phyloP scores from a whole-genome alignment of 1,140 invertebrate species.

The Penaeus vannamei region DNA sequence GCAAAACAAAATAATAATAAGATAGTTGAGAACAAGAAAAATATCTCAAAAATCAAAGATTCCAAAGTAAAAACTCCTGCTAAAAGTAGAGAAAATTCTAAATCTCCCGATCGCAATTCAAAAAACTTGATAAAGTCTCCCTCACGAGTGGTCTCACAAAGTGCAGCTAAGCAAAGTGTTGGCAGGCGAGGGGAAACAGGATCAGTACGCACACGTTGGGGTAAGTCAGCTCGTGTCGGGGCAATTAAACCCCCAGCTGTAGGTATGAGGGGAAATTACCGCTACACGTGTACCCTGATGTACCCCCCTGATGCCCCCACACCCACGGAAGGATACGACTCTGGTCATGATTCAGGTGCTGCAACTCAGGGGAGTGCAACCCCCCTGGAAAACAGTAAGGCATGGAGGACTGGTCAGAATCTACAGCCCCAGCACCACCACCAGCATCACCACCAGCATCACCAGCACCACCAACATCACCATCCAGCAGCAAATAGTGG shows the following conservation, averaged over 20 bases:
- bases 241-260: slow-evolving; percentile 47
- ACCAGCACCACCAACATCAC: slow-evolving; percentile 52
- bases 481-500: slow-evolving; percentile 65
- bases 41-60: slow-evolving; percentile 61
- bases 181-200: slow-evolving; percentile 47
- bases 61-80: slow-evolving; percentile 51
- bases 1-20: slow-evolving; percentile 67
- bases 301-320: slow-evolving; percentile 60
- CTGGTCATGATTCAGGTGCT: slow-evolving; percentile 80
- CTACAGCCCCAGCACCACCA: slow-evolving; percentile 80
- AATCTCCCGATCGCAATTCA: slow-evolving; percentile 68
- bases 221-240: slow-evolving; percentile 58
- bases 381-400: slow-evolving; percentile 44
- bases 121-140: slow-evolving; percentile 69
- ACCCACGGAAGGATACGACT: slow-evolving; percentile 81
- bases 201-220: slow-evolving; percentile 59
- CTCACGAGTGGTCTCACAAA: slow-evolving; percentile 67
- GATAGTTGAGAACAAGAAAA: slow-evolving; percentile 65
- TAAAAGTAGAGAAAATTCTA: slow-evolving; percentile 66
- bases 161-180: slow-evolving; percentile 57
- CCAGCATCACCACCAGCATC: slow-evolving; percentile 16
- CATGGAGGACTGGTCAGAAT: slow-evolving; percentile 79
- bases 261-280: slow-evolving; percentile 51
- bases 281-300: slow-evolving; percentile 63
- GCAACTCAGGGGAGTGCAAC: slow-evolving; percentile 62